Base-by-base conservation (phyloP, 2,113 vertebrate species). In the Rhizomys pruinosus region DNA sequence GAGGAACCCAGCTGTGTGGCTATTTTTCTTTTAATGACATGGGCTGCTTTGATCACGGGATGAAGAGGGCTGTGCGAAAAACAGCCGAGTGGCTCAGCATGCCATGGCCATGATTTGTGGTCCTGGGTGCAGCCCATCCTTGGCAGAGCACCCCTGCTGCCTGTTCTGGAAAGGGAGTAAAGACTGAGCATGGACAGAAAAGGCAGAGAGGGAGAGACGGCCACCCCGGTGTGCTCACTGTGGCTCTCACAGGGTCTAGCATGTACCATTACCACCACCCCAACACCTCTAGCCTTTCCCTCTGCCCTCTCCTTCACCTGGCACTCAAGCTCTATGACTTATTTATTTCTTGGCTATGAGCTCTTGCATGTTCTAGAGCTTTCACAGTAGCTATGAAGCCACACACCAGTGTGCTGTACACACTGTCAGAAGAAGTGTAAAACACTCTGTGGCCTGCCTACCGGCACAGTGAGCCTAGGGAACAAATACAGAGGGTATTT, bases 281-380 rank as follows among this genome's bases (percentile, higher is more conserved):
- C 9, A 6, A 52, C 47, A 52, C 2, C n/a, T 23, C 32, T 0
- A 1, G 44, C 66, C 2, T 7, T 5, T 0, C 42, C 32, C 19
- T 37, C 22, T 8, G 1, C 34, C 29, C 42, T 2, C 22, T 7
- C 20, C n/a, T 7, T 23, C 0, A 7, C 29, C 94, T 59, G 15
- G 27, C 16, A 3, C 52, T 8, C 32, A 7, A 34, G 55, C 13
- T 8, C 1, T 1, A 1, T 0, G 32, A n/a, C 7, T 59, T 11
- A 3, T 13, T 6, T 5, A 16, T 15, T 77, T 19, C 22, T 71
- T 22, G 52, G 32, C 13, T 13, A 1, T 27, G 34, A 23, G 1
- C 22, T 8, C 11, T 6, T 12, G 7, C 10, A 0, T 0, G 61
- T 68, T 2, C 9, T 44, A 3, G 15, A 47, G 64, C 55, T 73